Base-by-base conservation (phyloP, 2,113 vertebrate species). In the Hydrolagus affinis region DNA sequence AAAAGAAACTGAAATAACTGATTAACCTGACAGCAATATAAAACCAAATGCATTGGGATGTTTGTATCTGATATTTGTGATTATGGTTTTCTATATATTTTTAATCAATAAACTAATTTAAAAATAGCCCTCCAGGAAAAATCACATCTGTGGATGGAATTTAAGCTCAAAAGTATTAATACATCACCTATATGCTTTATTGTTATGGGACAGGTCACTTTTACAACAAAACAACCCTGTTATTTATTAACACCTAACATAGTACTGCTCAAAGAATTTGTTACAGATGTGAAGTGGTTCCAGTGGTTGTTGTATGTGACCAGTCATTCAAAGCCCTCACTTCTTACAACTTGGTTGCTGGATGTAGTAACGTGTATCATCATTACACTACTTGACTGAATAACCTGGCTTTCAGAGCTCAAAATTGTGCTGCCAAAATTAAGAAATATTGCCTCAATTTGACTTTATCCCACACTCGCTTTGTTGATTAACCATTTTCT, bases 401-500 rank as follows among this genome's bases (percentile, higher is more conserved):
- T 1, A 88, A 88, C 87, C 91, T 88, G 88, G 74, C 87, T 89
- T 83, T 86, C 73, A 86, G 86, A 76, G 0, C 85, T 78, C 86
- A 90, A 89, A 92, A 85, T 88, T 83, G 72, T 85, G 70, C 89
- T 90, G 87, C 76, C 86, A 87, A 88, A 91, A 90, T 89, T 87
- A 90, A 88, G 87, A 91, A 92, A 93, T 88, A 88, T 88, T 85
- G 87, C 78, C 86, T 88, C 89, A 86, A 85, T 89, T 90, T 90
- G 86, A 87, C 90, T 91, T 86, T 86, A 93, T 90, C 86, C 86
- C 89, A 85, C 87, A 89, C 69, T 76, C 88, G 85, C 88, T 88
- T 87, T 89, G 87, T 88, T 92, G 92, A 95, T 94, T 92, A 94
- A 92, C 89, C 87, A 86, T 86, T 89, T 91, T 94, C 88, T 93